Evolutionary conservation across 2,113 vertebrate species (phyloP).

Genomic region (Eudyptes chrysolophus): DNA sequence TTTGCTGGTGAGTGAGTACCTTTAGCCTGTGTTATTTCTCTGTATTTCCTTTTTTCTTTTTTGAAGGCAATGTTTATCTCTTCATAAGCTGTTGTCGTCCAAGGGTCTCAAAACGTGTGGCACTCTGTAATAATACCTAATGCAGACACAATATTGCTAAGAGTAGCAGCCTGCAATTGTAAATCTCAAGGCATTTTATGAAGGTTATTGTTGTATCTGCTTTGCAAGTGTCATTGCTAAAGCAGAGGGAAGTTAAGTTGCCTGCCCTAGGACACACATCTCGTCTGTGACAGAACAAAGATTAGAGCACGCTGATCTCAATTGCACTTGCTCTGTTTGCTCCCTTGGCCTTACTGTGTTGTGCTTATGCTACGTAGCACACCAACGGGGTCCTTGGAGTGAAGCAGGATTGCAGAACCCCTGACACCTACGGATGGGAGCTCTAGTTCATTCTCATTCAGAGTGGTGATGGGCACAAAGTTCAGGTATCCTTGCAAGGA

Average conservation of each 20-base stretch:
- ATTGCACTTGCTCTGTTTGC: not conserved
- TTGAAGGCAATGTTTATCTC: not conserved
- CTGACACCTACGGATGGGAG: not conserved
- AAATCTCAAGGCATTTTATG: not conserved
- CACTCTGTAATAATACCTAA: not conserved
- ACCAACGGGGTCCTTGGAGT: not conserved
- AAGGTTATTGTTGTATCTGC: not conserved
- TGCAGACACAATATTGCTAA: accelerated
- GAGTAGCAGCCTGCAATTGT: not conserved
- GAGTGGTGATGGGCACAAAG: not conserved
- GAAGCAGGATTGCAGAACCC: not conserved
- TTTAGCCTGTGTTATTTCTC: not conserved
- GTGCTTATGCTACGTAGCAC: accelerated
- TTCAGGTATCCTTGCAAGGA: not conserved
- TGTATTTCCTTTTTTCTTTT: not conserved
- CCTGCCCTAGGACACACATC: not conserved
- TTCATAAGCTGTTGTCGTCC: not conserved
- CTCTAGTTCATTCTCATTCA: not conserved
- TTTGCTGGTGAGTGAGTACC: not conserved
- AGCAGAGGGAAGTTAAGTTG: not conserved
- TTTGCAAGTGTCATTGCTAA: not conserved
- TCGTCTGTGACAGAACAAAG: not conserved
- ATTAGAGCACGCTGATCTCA: accelerated
- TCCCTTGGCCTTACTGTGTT: not conserved
- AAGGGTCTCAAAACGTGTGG: accelerated